Conservation (phyloP, 1,140 invertebrate species). For the Zaprionus ornatus region DNA sequence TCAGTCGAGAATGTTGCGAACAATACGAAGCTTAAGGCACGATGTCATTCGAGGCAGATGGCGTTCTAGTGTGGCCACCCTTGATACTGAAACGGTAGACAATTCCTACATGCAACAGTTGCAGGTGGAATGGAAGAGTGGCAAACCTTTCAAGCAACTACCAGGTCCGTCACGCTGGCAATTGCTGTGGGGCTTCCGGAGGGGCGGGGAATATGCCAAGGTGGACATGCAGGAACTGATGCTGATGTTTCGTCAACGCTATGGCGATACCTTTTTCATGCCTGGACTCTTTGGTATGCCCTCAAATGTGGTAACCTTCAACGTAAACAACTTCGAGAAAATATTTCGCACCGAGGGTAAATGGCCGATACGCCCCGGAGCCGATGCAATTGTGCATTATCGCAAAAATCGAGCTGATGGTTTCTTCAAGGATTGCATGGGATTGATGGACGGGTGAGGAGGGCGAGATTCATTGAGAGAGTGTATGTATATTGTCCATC, state of each 20-base stretch:
- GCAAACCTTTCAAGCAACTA: constrained; percentile 42
- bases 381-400: constrained; percentile 53
- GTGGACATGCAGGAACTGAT: constrained; percentile 42
- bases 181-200: constrained; percentile 54
- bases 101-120: constrained; percentile 35
- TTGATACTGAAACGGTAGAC: constrained; percentile 1
- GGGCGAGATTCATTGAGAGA: not conserved
- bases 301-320: constrained; percentile 55
- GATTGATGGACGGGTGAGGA: constrained; percentile 42
- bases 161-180: constrained; percentile 61
- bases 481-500: not conserved
- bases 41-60: not conserved
- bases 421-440: constrained; percentile 53
- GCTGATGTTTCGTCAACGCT: constrained; percentile 19
- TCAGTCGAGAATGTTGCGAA: constrained; percentile 7
- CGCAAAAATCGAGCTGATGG: constrained; percentile 35
- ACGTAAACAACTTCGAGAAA: constrained; percentile 47
- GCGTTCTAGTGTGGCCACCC: constrained; percentile 23
- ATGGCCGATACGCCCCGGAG: constrained; percentile 57
- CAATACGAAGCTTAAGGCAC: not conserved
- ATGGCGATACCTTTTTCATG: constrained; percentile 48
- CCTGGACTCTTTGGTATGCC: constrained; percentile 61
- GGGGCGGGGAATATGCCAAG: constrained; percentile 54
- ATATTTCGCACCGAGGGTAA: constrained; percentile 57
- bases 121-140: constrained; percentile 54